Percentiles rank a stretch among this genome's conserved stretches.
Evolutionary conservation across 1,140 invertebrate species (phyloP).

Genomic region (Dreissena rostriformis): DNA sequence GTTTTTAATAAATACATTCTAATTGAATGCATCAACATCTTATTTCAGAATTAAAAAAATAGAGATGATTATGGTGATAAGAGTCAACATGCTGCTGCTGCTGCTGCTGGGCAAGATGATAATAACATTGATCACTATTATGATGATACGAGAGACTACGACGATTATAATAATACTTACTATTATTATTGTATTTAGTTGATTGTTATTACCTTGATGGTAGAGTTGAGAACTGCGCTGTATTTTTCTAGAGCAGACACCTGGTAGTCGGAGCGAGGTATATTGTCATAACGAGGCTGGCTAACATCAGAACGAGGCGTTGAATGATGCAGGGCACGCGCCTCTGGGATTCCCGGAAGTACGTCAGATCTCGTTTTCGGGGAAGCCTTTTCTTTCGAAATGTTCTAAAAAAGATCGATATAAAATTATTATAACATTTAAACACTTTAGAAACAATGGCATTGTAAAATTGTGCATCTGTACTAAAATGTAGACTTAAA

Average conservation of each 20-base stretch:
- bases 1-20: no score
- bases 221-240: constrained; percentile 37
- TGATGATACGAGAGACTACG: no score
- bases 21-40: no score
- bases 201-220: constrained; percentile 50
- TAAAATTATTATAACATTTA: background rate
- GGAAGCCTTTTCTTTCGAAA: constrained; percentile 8
- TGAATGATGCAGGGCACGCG: background rate
- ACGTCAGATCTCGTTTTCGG: background rate
- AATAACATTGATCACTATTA: no score
- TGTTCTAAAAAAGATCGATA: constrained; percentile 1
- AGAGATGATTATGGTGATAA: no score
- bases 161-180: no score
- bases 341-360: constrained; percentile 7
- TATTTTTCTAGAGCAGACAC: constrained; percentile 25
- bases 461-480: background rate
- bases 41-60: no score
- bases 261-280: constrained; percentile 39
- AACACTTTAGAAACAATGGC: background rate
- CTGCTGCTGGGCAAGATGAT: no score
- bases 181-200: background rate
- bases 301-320: constrained; percentile 47
- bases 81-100: no score
- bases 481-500: background rate
- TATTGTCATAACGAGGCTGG: constrained; percentile 34